Percentiles rank a stretch among this genome's conserved stretches.
These are phyloP conservation scores for Zygothrica quintamaculata DNA, from an alignment of 2,888 invertebrate species.

Conservation along the genomic window DNA sequence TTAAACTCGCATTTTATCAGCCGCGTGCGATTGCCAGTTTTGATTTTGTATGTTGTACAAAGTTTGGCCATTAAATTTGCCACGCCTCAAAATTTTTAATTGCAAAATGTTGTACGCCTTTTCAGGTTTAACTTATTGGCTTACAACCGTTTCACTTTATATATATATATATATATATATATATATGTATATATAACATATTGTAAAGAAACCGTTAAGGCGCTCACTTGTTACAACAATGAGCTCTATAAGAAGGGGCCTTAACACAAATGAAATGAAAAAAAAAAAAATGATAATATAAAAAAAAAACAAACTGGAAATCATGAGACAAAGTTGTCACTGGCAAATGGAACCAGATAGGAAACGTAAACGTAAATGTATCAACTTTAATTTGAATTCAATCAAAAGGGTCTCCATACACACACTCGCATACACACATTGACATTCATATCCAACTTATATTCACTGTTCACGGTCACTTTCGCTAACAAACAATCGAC, in stretches of 20 bases:
- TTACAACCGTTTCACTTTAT: constrained; percentile 59
- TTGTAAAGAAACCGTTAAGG: constrained; percentile 56
- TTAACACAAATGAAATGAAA: not conserved
- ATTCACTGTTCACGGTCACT: constrained; percentile 54
- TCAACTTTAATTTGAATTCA: constrained; percentile 76
- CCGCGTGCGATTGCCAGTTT: constrained; percentile 45
- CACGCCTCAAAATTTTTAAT: constrained; percentile 62
- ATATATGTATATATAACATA: constrained; percentile 4
- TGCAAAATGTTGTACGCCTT: constrained; percentile 66
- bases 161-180: no score
- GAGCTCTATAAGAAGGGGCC: constrained; percentile 6
- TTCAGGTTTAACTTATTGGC: constrained; percentile 11
- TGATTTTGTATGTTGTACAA: constrained; percentile 41
- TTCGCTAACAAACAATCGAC: constrained; percentile 68
- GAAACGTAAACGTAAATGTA: constrained; percentile 42
- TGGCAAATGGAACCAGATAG: constrained; percentile 49
- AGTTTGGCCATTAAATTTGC: constrained; percentile 73
- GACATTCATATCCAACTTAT: constrained; percentile 28
- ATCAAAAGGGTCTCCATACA: constrained; percentile 58
- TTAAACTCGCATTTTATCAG: constrained; percentile 36
- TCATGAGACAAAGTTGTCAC: constrained; percentile 55
- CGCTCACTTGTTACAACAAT: constrained; percentile 68
- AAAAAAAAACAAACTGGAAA: constrained; percentile 41
- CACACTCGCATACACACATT: constrained; percentile 30
- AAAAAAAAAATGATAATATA: constrained; percentile 7